Evolutionary conservation across 2,888 invertebrate genomes (phyloP).

Genomic region (Odontothrips loti): DNA sequence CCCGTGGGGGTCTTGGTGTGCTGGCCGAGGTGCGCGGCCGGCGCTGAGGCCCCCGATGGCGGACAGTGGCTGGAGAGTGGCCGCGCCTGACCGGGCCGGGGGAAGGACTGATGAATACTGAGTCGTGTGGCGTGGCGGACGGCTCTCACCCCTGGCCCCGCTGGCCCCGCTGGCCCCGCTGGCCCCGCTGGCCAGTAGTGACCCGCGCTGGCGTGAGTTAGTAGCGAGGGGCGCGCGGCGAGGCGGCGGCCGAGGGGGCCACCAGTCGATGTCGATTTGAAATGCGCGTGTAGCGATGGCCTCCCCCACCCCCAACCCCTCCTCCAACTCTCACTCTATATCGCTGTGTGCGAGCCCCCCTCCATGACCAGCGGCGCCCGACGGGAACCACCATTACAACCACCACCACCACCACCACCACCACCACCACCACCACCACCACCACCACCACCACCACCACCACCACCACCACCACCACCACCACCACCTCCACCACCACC

Average conservation of each 20-base stretch:
- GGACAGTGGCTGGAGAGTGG: too few species aligned
- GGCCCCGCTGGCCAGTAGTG: background rate
- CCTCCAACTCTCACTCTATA: background rate
- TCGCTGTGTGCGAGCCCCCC: background rate
- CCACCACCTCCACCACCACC: background rate
- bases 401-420: too few species aligned
- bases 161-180: background rate
- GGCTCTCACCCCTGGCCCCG: background rate
- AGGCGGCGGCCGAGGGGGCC: background rate
- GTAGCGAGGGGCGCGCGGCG: background rate
- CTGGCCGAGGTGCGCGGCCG: background rate
- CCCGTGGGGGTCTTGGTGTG: too few species aligned
- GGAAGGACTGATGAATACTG: conserved; percentile 1
- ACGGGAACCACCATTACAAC: too few species aligned
- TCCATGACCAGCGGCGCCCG: too few species aligned
- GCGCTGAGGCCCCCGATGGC: too few species aligned
- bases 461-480: background rate
- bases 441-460: too few species aligned
- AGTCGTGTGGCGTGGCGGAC: background rate
- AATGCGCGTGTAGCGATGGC: background rate
- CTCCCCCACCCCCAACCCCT: background rate
- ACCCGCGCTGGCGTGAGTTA: background rate
- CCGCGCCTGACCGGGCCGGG: background rate
- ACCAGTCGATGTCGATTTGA: conserved; percentile 18
- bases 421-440: too few species aligned